phyloP scores from a whole-genome alignment of 2,113 vertebrate species.

The Dasyornis broadbenti region DNA sequence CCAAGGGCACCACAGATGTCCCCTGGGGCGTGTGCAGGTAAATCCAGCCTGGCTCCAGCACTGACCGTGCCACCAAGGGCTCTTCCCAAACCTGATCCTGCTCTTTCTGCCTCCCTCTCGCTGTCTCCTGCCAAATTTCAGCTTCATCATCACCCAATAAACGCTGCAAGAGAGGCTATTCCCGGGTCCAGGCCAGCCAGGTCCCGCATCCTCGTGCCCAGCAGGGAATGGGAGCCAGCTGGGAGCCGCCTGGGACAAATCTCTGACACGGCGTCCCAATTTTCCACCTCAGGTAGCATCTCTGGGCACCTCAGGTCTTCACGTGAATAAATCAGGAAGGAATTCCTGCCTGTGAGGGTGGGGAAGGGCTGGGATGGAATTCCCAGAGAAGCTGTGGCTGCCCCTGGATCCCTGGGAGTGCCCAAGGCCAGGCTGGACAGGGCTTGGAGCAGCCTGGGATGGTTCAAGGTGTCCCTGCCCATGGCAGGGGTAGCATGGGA shows the following conservation, averaged over 20 bases:
- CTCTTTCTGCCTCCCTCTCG: background rate
- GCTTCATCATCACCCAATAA: fast-evolving
- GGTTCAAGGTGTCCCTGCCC: background rate
- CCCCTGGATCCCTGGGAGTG: background rate
- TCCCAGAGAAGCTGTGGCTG: background rate
- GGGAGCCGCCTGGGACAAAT: background rate
- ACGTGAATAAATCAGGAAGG: background rate
- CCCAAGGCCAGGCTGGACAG: background rate
- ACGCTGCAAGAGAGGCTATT: fast-evolving
- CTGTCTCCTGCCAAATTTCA: background rate
- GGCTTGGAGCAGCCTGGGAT: background rate
- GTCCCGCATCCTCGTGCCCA: background rate
- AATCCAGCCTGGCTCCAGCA: background rate
- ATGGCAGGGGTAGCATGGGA: background rate
- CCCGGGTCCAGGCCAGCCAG: background rate
- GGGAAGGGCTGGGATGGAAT: background rate
- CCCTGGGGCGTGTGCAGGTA: background rate
- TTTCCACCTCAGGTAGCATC: no score
- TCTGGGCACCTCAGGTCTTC: background rate
- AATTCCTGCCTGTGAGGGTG: background rate
- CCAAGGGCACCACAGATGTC: fast-evolving
- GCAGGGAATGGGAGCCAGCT: background rate
- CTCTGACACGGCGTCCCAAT: background rate
- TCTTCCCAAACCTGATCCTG: background rate
- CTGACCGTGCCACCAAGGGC: background rate